phyloP scores from a whole-genome alignment of 1,140 invertebrate species.

The Triops longicaudatus region DNA sequence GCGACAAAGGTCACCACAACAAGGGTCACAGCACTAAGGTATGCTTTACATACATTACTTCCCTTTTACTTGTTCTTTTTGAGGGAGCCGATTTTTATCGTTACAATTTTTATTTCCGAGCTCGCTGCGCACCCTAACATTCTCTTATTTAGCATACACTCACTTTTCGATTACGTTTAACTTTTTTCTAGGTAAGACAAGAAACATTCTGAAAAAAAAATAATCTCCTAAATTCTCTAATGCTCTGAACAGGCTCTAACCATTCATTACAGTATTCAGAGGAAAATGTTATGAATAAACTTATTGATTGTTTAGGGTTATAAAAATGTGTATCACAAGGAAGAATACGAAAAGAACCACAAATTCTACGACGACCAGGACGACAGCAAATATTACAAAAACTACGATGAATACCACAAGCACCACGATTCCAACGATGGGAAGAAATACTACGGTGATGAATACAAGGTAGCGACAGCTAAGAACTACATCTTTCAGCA shows the following conservation, averaged over 20 bases:
- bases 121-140: too few relatives aligned
- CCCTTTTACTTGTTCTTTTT: too few relatives aligned
- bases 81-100: too few relatives aligned
- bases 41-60: background rate
- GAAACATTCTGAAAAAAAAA: too few relatives aligned
- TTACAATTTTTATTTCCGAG: too few relatives aligned
- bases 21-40: constrained; percentile 28
- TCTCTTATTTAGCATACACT: too few relatives aligned
- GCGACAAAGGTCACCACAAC: constrained; percentile 31
- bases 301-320: constrained; percentile 31
- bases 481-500: too few relatives aligned
- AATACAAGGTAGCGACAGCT: constrained; percentile 23
- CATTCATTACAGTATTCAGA: too few relatives aligned
- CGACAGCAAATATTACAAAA: constrained; percentile 31
- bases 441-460: constrained; percentile 29
- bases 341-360: constrained; percentile 33
- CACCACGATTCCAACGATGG: constrained; percentile 31
- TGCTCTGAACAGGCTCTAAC: too few relatives aligned
- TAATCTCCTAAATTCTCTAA: too few relatives aligned
- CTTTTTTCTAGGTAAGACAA: too few relatives aligned
- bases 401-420: constrained; percentile 31
- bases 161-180: background rate
- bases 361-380: constrained; percentile 33
- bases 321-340: constrained; percentile 36
- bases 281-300: background rate